Base-by-base conservation (phyloP, 1,140 invertebrate genomes). In the Drosophila serrata region DNA sequence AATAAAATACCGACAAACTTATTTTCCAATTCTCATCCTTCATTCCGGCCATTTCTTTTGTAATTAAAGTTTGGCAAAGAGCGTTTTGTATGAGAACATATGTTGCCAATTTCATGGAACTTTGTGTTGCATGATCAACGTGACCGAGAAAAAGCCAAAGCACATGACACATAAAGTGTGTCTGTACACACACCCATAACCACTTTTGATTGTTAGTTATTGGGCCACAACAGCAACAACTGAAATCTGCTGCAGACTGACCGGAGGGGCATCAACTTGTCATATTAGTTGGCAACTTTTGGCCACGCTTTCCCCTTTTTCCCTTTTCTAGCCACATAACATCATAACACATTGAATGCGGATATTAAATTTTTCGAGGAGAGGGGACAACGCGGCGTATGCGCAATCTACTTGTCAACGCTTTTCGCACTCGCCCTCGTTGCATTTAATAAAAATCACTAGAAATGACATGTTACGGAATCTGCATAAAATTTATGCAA, bases 401-500 rank as follows among this genome's bases (percentile, higher is more conserved):
- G 74, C 74, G 85, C 81, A 90, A 90, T 90, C 80, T 79, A 85
- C 78, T 79, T 85, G 85, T 90, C 85, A 90, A 60, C 75, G 53
- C 17, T n/a, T 56, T 53, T 49, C 29, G 29, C 29, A 4, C 29
- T 3, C 29, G 6, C 29, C 4, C 29, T 29, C 27, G 75, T 65
- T 90, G 86, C 78, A 90, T 85, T 90, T 90, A 85, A 90, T 85
- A 90, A 90, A 90, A 90, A 81, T 90, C 85, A 90, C 68, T 75
- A 81, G 75, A 77, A 90, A 70, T 87, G 84, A 76, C 86, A 88
- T 72, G 77, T 75, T 78, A 78, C 79, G 59, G 56, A 90, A 88
- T 90, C 81, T 90, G 74, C 81, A 90, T 85, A 62, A 75, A 81
- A 85, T 90, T 81, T 90, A 88, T 88, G 85, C 85, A 79, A 90